Percentiles rank a stretch among this genome's conserved stretches.
These are phyloP conservation scores for Melolontha melolontha DNA, from an alignment of 2,888 invertebrate genomes.

Conservation along the genomic window DNA sequence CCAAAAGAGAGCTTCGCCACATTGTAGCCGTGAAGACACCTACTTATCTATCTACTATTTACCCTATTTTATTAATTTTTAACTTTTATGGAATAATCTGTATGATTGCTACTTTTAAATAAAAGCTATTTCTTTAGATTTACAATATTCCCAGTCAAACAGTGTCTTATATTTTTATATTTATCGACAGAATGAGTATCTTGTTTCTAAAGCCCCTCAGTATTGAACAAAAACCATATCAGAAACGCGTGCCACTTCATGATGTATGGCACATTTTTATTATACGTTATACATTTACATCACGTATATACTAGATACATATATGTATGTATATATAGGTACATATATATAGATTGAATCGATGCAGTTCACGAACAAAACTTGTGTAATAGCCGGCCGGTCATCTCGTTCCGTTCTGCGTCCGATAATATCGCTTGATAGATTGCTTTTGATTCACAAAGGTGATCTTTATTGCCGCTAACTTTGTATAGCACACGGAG, in stretches of 20 bases:
- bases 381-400: conserved; percentile 56
- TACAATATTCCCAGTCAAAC: no score
- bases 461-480: conserved; percentile 63
- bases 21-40: no score
- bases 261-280: conserved; percentile 46
- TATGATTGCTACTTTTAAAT: no score
- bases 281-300: conserved; percentile 37
- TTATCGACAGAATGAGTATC: no score
- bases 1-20: no score
- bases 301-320: conserved; percentile 29
- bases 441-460: conserved; percentile 63
- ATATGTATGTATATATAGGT: background rate
- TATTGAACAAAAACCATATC: conserved; percentile 26
- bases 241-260: conserved; percentile 34
- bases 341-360: background rate
- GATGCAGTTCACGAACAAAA: conserved; percentile 49
- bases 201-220: no score
- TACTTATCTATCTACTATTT: no score
- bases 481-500: no score
- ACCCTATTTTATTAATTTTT: no score
- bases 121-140: no score
- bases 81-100: no score
- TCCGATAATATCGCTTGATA: conserved; percentile 64
- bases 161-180: no score
- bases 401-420: conserved; percentile 6